These are phyloP conservation scores for Lepus oiostolus DNA, from an alignment of 2,797 vertebrate species.

Conservation along the genomic window DNA sequence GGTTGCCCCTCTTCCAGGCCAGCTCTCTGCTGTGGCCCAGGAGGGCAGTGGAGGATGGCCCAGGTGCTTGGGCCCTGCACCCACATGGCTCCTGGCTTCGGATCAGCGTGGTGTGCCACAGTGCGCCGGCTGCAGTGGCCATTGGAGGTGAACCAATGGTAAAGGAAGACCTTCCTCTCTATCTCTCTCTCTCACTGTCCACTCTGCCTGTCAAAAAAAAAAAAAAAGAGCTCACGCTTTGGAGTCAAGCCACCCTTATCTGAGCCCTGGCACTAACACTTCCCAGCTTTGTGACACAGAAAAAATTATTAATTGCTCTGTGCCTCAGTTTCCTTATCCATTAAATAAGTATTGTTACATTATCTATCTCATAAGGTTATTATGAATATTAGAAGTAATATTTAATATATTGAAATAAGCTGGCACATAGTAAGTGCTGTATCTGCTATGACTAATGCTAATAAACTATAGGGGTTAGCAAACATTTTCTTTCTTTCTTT, in stretches of 20 bases:
- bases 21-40: too few relatives aligned
- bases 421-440: background rate
- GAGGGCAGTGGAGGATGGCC: too few relatives aligned
- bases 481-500: background rate
- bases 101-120: too few relatives aligned
- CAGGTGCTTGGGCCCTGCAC: too few relatives aligned
- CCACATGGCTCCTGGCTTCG: too few relatives aligned
- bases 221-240: background rate
- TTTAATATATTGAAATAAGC: background rate
- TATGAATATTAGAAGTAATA: constrained; percentile 8
- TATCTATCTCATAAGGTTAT: background rate
- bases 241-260: background rate
- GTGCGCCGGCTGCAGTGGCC: too few relatives aligned
- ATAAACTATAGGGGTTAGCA: background rate
- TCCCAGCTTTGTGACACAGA: constrained; percentile 1
- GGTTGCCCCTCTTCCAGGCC: too few relatives aligned
- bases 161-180: too few relatives aligned
- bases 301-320: background rate
- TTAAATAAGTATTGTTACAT: background rate
- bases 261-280: background rate
- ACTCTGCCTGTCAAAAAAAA: too few relatives aligned
- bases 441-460: constrained; percentile 19
- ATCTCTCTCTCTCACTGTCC: too few relatives aligned
- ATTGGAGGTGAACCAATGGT: too few relatives aligned
- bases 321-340: background rate